phyloP scores from a whole-genome alignment of 1,140 invertebrate species.

The Hyposmocoma kahamanoa region DNA sequence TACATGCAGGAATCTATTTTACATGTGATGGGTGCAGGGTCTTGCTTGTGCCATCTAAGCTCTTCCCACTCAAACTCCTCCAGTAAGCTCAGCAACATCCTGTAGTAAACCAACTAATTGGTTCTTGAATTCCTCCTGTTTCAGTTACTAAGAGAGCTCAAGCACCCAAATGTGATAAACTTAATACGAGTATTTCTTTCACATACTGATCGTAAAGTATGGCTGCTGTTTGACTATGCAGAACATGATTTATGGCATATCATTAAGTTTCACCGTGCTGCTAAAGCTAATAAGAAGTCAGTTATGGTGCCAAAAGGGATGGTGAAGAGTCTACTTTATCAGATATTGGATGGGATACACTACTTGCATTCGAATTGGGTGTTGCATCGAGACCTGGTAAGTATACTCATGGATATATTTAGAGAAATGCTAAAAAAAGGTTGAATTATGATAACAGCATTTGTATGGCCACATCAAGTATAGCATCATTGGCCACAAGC shows the following conservation, averaged over 20 bases:
- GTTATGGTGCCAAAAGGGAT: slow-evolving; percentile 97
- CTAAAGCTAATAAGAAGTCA: slow-evolving; percentile 98
- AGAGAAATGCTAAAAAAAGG: too few relatives aligned
- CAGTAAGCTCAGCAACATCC: too few relatives aligned
- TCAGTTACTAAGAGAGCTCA: slow-evolving; percentile 95
- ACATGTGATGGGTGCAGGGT: too few relatives aligned
- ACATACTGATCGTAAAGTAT: slow-evolving; percentile 97
- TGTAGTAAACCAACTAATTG: too few relatives aligned
- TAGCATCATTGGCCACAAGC: too few relatives aligned
- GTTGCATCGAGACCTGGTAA: slow-evolving; percentile 96
- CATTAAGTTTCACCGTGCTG: slow-evolving; percentile 98
- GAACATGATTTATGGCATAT: slow-evolving; percentile 99
- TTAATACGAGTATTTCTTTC: slow-evolving; percentile 98
- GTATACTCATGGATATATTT: too few relatives aligned
- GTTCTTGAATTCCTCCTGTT: slow-evolving; percentile 62
- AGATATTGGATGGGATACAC: slow-evolving; percentile 99
- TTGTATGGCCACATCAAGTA: too few relatives aligned
- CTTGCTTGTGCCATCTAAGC: too few relatives aligned
- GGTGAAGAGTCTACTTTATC: slow-evolving; percentile 98
- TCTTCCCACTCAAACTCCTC: too few relatives aligned
- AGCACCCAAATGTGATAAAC: slow-evolving; percentile 98
- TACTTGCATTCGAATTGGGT: slow-evolving; percentile 99
- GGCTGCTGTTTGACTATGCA: slow-evolving; percentile 98
- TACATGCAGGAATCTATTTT: too few relatives aligned
- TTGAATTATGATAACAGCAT: too few relatives aligned